These are phyloP conservation scores for Monopis laevigella DNA, from an alignment of 2,888 invertebrate genomes.

Conservation along the genomic window DNA sequence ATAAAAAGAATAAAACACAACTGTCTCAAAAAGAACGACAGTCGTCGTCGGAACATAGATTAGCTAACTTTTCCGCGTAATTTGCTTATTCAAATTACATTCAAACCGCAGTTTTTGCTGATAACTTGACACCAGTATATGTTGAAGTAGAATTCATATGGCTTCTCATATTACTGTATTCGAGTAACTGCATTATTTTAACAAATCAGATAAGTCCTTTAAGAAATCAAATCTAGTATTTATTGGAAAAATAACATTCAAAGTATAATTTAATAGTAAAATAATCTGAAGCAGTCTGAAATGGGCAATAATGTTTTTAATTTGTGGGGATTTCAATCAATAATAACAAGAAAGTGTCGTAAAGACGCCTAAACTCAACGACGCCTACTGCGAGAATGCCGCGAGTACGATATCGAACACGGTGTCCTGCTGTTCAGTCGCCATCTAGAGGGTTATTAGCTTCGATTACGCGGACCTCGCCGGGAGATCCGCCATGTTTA, in stretches of 20 bases:
- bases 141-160: constrained; percentile 3
- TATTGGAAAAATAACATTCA: no score
- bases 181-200: constrained; percentile 4
- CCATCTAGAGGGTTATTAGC: constrained; percentile 51
- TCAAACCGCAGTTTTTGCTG: constrained; percentile 4
- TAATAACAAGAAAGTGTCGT: constrained; percentile 42
- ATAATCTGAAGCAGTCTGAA: neutral
- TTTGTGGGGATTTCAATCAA: constrained; percentile 47
- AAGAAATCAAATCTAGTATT: no score
- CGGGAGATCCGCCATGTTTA: constrained; percentile 47
- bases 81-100: constrained; percentile 5
- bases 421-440: constrained; percentile 54
- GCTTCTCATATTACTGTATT: constrained; percentile 5
- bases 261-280: neutral
- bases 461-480: constrained; percentile 48
- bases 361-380: constrained; percentile 32
- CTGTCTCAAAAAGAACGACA: neutral
- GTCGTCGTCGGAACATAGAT: neutral
- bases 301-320: constrained; percentile 35
- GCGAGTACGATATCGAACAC: constrained; percentile 30
- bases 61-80: constrained; percentile 1
- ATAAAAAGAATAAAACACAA: neutral
- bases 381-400: constrained; percentile 35
- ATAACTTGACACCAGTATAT: constrained; percentile 4
- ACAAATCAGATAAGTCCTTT: no score